Base-by-base conservation (phyloP, 2,888 invertebrate genomes). In the Gibbula magus region DNA sequence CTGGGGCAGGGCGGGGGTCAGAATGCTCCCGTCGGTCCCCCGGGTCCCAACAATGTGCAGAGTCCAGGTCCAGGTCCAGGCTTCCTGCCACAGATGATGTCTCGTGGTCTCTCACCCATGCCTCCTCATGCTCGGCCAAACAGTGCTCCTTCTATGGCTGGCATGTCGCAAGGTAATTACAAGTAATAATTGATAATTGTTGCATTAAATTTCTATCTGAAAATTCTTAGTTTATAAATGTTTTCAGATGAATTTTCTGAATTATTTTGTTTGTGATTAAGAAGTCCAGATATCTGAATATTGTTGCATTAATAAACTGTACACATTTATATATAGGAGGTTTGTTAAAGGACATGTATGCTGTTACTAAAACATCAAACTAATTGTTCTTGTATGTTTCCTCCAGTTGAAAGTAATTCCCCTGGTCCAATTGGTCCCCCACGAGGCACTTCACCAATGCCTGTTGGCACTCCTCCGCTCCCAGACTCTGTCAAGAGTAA, bases 81-180 rank as follows among this genome's bases (percentile, higher is more conserved):
- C 53, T 53, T 53, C 61, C 80, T 53, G 45, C 82, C 80, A 16
- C 66, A 61, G 45, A 66, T 77, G 66, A 39, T 66, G 66, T 75
- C 84, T 85, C 79, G 90, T 32, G 84, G 87, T 52, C 89, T 86
- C 79, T 90, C 89, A 32, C 89, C 89, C 32, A 80, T 91, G 78
- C 84, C 87, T 35, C 86, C 86, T 29, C 85, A 70, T 51, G 90
- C 89, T 45, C 84, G 91, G 77, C 91, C 91, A 20, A 90, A 86
- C 80, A 91, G 91, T 88, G 91, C 91, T 75, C 91, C 91, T 61
- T 89, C 90, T 16, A 85, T 90, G 22, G 89, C 88, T 67, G 87
- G 87, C n/a, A 86, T 91, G 8, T 89, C 89, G 10, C 91, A 88
- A 89, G 91, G 92, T 91, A 79, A 10, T 45, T 35, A 35, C 8